Base-by-base conservation (phyloP, 2,888 invertebrate genomes). In the Catocala sponsa region DNA sequence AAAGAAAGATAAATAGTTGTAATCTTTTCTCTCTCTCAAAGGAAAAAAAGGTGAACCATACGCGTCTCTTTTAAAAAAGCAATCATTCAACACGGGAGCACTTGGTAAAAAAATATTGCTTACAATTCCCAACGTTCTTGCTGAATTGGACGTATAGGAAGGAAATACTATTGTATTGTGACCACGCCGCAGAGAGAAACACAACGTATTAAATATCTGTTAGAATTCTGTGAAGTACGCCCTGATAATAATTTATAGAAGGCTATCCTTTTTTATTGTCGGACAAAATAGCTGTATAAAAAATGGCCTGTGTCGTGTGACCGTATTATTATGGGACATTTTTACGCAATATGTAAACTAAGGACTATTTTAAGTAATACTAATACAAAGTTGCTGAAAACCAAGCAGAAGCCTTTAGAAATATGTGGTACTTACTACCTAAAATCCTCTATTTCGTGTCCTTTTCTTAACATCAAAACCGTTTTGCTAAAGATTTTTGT, bases 91-190 rank as follows among this genome's bases (percentile, higher is more conserved):
- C 68, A 44, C 32, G 25, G 58, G 42, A 68, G 59, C 54, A 61
- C 61, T 71, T 63, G 72, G 68, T 72, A 78, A 78, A 78, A 77
- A 80, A 78, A 78, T 74, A 78, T 74, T 78, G 76, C 78, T 68
- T 55, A 61, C 78, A 66, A 76, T 76, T 70, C 71, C 65, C 60
- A 55, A 60, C 47, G 57, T 67, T 59, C 65, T 63, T 46, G 59
- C 53, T 55, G 67, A 74, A 75, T 76, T 71, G 72, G 68, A 64
- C 69, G 61, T 76, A 70, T 72, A 72, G 68, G 66, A 65, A 61
- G 65, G 60, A 69, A 64, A 70, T 54, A 63, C 71, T 65, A 78
- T 71, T 60, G 62, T 65, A 13, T 35, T 59, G 44, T 60, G 64
- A 2, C 76, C 68, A 71, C 50, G 46, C 55, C 48, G 0, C 1